Percentiles rank a stretch among this genome's conserved stretches.
Conservation (phyloP, 2,113 vertebrate genomes). For the Morone saxatilis region DNA sequence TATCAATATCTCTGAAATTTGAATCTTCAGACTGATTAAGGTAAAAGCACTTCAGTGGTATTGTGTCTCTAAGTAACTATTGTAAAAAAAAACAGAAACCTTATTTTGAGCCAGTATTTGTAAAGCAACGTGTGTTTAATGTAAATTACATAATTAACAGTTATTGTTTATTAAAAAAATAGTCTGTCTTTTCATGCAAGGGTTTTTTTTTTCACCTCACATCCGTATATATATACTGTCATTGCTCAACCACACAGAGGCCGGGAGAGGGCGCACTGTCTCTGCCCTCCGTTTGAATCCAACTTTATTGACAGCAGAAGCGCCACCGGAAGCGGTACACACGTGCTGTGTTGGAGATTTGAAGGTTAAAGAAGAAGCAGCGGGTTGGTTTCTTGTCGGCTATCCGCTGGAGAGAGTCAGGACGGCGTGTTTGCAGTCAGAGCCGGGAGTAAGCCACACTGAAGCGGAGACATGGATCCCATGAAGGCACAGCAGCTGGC, state of each 20-base stretch:
- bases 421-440: conserved; percentile 11
- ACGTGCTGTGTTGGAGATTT: conserved; percentile 72
- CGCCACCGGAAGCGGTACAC: conserved; percentile 31
- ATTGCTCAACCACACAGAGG: rapidly evolving
- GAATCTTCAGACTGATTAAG: background rate
- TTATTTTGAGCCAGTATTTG: conserved; percentile 43
- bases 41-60: background rate
- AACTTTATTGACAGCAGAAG: conserved; percentile 81
- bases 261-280: conserved; percentile 43
- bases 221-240: no score
- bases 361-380: conserved; percentile 79
- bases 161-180: conserved; percentile 47
- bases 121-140: background rate
- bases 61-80: background rate
- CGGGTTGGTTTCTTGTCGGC: background rate
- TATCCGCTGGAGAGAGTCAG: conserved; percentile 19
- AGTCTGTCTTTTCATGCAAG: background rate
- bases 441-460: background rate
- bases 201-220: background rate
- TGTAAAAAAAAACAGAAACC: background rate
- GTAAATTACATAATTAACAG: conserved; percentile 5
- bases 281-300: conserved; percentile 22
- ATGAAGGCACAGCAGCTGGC: conserved; percentile 95
- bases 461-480: conserved; percentile 88
- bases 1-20: background rate